Conservation (phyloP, 2,113 vertebrate species). For the Phalacrocorax carbo region DNA sequence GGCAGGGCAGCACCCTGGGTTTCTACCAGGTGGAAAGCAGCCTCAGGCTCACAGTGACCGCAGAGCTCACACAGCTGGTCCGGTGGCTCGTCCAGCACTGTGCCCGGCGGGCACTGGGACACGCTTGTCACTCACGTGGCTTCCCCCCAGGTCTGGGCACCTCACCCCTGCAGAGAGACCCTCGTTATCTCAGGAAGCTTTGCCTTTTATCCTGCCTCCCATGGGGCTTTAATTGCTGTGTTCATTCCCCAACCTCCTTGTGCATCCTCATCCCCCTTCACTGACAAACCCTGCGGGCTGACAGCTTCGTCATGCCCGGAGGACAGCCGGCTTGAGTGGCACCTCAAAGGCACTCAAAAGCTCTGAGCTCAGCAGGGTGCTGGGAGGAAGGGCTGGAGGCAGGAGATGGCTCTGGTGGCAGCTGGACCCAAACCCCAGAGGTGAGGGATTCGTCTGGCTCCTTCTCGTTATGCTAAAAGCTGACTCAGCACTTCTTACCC, state of each 20-base stretch:
- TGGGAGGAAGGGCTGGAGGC: neutral
- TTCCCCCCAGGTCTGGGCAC: neutral
- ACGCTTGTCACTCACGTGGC: neutral
- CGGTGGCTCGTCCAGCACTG: accelerated
- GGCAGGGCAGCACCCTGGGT: neutral
- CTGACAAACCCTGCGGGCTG: neutral
- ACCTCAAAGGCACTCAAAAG: neutral
- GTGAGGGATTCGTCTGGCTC: neutral
- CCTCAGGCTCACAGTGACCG: neutral
- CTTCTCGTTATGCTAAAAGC: neutral
- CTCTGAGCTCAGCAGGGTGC: neutral
- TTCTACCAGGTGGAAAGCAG: accelerated
- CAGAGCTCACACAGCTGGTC: accelerated
- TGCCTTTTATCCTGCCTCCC: constrained; percentile 15
- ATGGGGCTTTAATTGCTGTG: neutral
- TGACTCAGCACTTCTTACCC: neutral
- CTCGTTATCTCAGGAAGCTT: neutral
- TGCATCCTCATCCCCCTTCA: neutral
- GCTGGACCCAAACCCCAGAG: neutral
- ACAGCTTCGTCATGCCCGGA: neutral
- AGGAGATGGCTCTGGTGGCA: neutral
- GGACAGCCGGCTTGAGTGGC: neutral
- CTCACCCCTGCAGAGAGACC: neutral
- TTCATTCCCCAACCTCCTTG: neutral
- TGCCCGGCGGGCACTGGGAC: neutral